phyloP scores from a whole-genome alignment of 2,113 vertebrate genomes.

The Carlito syrichta region DNA sequence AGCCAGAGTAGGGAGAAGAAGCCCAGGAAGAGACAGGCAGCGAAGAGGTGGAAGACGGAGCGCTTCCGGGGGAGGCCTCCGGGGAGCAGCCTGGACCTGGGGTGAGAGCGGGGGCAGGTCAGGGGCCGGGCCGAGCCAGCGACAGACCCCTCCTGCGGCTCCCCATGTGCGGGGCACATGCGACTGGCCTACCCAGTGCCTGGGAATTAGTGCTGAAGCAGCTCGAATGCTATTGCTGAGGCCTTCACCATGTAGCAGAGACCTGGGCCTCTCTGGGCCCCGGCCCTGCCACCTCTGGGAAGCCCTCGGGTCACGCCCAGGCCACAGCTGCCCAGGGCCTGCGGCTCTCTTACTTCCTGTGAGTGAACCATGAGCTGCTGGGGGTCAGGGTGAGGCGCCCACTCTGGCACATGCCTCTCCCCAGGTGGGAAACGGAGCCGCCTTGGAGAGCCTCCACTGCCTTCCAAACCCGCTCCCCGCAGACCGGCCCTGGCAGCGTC shows the following conservation, averaged over 20 bases:
- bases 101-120: not conserved
- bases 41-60: constrained; percentile 81
- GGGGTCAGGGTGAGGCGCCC: not conserved
- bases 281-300: not conserved
- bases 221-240: not conserved
- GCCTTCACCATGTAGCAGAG: not conserved
- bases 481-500: not conserved
- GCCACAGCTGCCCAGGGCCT: not conserved
- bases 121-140: not conserved
- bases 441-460: not conserved
- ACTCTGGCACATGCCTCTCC: not conserved
- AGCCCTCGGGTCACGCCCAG: not conserved
- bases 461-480: not conserved
- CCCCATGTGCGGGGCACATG: not conserved
- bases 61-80: constrained; percentile 77
- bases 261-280: not conserved
- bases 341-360: not conserved
- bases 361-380: not conserved
- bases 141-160: not conserved
- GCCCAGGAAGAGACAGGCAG: constrained; percentile 88
- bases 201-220: constrained; percentile 53
- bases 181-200: not conserved
- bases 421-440: too few relatives aligned
- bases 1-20: constrained; percentile 93
- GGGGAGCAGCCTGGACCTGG: constrained; percentile 69